Evolutionary conservation across 2,888 invertebrate genomes (phyloP).

Genomic region (Campaea margaritaria): DNA sequence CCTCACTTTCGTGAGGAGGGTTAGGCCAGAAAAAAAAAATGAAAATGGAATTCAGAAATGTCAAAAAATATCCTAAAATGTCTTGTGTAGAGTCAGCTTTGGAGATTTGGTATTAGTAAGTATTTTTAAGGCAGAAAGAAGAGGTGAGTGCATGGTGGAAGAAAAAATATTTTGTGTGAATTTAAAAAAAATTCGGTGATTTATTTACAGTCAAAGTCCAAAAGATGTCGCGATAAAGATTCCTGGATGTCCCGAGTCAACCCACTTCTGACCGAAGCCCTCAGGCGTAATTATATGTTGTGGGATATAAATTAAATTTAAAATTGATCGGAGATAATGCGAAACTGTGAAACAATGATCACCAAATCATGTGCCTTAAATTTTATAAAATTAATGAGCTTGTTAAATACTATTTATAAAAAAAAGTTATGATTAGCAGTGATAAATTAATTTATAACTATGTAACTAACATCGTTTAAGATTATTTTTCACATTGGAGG

Average conservation of each 20-base stretch:
- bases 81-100: too few species aligned
- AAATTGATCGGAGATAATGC: slow-evolving; percentile 30
- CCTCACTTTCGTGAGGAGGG: too few species aligned
- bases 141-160: too few species aligned
- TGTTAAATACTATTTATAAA: neutral
- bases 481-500: too few species aligned
- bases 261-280: slow-evolving; percentile 37
- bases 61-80: too few species aligned
- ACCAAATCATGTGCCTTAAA: slow-evolving; percentile 48
- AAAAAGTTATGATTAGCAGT: too few species aligned
- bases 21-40: too few species aligned
- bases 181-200: neutral
- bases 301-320: slow-evolving; percentile 40
- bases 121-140: too few species aligned
- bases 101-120: too few species aligned
- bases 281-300: slow-evolving; percentile 49
- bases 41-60: too few species aligned
- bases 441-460: too few species aligned
- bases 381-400: slow-evolving; percentile 18
- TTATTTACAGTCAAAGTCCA: slow-evolving; percentile 49
- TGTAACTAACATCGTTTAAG: too few species aligned
- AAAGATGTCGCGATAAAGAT: slow-evolving; percentile 52
- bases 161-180: neutral
- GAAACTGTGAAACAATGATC: slow-evolving; percentile 49
- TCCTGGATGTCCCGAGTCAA: slow-evolving; percentile 50